Conservation (phyloP, 2,797 vertebrate species). For the Myiothlypis coronata region DNA sequence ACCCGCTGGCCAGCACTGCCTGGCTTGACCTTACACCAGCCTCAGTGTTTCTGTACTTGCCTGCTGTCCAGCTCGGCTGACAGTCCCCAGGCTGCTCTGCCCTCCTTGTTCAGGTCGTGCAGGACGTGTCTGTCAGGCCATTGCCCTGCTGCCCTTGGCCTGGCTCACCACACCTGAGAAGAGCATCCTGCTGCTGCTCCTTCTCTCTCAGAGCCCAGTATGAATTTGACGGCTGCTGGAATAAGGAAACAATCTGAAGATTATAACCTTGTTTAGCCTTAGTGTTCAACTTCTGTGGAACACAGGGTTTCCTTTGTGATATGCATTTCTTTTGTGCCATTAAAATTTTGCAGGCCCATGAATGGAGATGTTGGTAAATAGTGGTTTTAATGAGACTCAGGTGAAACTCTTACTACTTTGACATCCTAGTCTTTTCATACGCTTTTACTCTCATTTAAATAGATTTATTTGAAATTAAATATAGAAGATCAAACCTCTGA, state of each 20-base stretch:
- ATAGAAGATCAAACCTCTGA: background rate
- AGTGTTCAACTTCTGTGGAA: background rate
- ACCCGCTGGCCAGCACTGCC: rapidly evolving
- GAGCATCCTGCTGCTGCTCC: background rate
- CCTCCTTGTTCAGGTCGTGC: background rate
- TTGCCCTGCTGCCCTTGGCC: background rate
- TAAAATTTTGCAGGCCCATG: background rate
- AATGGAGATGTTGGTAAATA: background rate
- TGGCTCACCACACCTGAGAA: rapidly evolving
- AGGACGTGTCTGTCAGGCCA: background rate
- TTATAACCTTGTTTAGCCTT: background rate
- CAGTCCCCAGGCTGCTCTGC: background rate
- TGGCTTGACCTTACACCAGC: background rate
- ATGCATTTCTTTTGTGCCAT: background rate
- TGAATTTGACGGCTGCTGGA: background rate
- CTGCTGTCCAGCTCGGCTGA: rapidly evolving
- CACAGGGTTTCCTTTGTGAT: background rate
- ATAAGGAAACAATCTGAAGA: background rate
- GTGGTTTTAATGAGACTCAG: background rate
- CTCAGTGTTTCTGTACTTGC: background rate
- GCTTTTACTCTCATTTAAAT: background rate
- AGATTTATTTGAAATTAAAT: background rate
- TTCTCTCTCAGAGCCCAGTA: background rate
- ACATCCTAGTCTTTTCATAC: background rate
- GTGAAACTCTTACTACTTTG: background rate